These are phyloP conservation scores for Augiades crinisus DNA, from an alignment of 2,888 invertebrate species.

Conservation along the genomic window DNA sequence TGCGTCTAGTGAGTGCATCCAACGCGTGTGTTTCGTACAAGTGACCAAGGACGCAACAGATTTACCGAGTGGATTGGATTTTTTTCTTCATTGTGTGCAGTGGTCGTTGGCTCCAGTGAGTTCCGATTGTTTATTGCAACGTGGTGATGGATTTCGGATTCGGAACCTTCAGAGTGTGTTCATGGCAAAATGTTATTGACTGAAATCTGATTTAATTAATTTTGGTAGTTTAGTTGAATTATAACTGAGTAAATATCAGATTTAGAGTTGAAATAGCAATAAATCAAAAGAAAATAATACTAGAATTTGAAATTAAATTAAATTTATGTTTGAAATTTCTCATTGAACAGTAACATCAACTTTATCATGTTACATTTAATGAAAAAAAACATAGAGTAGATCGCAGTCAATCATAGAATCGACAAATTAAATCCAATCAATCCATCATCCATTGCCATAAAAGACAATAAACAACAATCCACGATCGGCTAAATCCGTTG, in stretches of 20 bases:
- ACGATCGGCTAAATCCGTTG: slow-evolving; percentile 70
- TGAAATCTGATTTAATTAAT: background rate
- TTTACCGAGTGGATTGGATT: slow-evolving; percentile 66
- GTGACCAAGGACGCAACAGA: slow-evolving; percentile 58
- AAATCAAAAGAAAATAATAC: background rate
- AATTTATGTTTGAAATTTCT: background rate
- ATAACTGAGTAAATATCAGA: background rate
- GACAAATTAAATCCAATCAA: slow-evolving; percentile 49
- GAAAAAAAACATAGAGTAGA: background rate
- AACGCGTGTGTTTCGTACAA: slow-evolving; percentile 52
- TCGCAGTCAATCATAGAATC: slow-evolving; percentile 5
- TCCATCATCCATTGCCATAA: slow-evolving; percentile 73
- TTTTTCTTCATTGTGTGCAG: slow-evolving; percentile 49
- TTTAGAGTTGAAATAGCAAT: background rate
- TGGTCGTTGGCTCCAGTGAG: slow-evolving; percentile 40
- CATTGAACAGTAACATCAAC: background rate
- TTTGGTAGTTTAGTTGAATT: background rate
- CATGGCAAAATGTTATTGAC: background rate
- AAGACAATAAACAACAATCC: slow-evolving; percentile 74
- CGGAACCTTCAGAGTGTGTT: background rate
- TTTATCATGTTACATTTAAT: background rate
- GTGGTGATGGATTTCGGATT: slow-evolving; percentile 39
- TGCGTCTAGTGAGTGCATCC: slow-evolving; percentile 55
- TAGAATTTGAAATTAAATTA: background rate
- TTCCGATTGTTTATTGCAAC: slow-evolving; percentile 39